Evolutionary conservation across 2,888 invertebrate species (phyloP), one percentile per base, ranked within the genome.

Genomic region (Drosophila peninsularis): DNA sequence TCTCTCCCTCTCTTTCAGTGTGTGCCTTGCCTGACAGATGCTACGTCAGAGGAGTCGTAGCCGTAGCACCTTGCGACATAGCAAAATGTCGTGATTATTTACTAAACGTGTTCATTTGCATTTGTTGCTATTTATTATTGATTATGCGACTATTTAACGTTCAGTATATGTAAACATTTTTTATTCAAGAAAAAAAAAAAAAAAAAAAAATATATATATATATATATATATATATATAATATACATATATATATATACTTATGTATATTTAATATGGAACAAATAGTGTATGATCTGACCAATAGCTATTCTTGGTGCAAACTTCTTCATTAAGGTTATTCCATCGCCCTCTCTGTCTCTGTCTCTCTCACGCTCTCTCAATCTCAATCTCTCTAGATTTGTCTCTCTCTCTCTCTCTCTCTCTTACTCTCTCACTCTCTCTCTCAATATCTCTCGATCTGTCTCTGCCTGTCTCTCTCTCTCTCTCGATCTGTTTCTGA

Each of bases 21-120:
- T n/a, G n/a, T n/a, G n/a, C n/a, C n/a, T n/a, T n/a, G n/a, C n/a
- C n/a, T n/a, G n/a, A n/a, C n/a, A 27, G 27, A 17, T 45, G 19
- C 42, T 54, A 74, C 74, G 73, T 63, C 69, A 74, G 45, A 24
- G 41, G 36, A 63, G 53, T 42, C 24, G 24, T 50, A 61, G 10
- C 56, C 34, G 44, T 41, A 60, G 44, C 47, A 58, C 9, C 53
- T 57, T 44, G 30, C 36, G 11, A 45, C 44, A 50, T 52, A 24
- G 44, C 54, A 52, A 41, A 41, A 37, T 32, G 77, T 58, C 65
- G 77, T 73, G 79, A 78, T 80, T 86, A 81, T 87, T 86, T 86
- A 81, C 88, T 69, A 88, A 86, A 86, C 85, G 88, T 86, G 88
- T 85, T 84, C 84, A 80, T 84, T 85, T 75, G 68, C 72, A 72